Conservation (phyloP, 2,113 vertebrate species). For the Erpornis zantholeuca region DNA sequence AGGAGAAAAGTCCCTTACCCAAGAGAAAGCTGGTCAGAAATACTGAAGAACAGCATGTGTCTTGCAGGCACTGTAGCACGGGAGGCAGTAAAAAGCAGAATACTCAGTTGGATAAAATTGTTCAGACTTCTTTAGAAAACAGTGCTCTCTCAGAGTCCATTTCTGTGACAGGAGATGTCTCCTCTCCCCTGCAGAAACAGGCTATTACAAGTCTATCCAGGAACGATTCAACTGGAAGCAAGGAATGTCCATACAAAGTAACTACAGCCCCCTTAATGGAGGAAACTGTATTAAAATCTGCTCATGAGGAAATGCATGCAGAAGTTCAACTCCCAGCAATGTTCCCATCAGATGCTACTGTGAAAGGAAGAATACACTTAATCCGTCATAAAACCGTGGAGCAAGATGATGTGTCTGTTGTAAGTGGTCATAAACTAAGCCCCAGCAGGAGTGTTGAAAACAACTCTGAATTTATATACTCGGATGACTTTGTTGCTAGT, state of each 20-base stretch:
- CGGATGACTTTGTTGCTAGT: slow-evolving; percentile 67
- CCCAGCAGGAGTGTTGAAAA: slow-evolving; percentile 39
- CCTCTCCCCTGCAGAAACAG: not conserved
- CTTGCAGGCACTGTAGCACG: not conserved
- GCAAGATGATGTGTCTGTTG: not conserved
- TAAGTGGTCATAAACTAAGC: not conserved
- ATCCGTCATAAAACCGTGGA: not conserved
- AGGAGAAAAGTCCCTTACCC: not conserved
- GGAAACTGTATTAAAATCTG: not conserved
- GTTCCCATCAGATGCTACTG: slow-evolving; percentile 2
- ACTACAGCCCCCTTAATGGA: not conserved
- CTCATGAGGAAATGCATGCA: not conserved
- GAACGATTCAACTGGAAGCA: not conserved
- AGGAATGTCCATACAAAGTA: not conserved
- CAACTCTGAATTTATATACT: slow-evolving; percentile 59
- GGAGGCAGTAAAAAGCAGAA: not conserved
- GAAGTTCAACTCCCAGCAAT: slow-evolving; percentile 30
- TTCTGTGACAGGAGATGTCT: not conserved
- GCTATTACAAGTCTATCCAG: not conserved
- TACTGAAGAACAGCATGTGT: not conserved
- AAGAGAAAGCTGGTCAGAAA: slow-evolving; percentile 25
- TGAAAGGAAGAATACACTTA: not conserved
- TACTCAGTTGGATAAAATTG: slow-evolving; percentile 58
- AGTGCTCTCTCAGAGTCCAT: not conserved
- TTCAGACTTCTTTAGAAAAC: slow-evolving; percentile 63